Evolutionary conservation across 1,140 invertebrate genomes (phyloP), one percentile per base, ranked within the genome.

Genomic region (Drosophila bipectinata): DNA sequence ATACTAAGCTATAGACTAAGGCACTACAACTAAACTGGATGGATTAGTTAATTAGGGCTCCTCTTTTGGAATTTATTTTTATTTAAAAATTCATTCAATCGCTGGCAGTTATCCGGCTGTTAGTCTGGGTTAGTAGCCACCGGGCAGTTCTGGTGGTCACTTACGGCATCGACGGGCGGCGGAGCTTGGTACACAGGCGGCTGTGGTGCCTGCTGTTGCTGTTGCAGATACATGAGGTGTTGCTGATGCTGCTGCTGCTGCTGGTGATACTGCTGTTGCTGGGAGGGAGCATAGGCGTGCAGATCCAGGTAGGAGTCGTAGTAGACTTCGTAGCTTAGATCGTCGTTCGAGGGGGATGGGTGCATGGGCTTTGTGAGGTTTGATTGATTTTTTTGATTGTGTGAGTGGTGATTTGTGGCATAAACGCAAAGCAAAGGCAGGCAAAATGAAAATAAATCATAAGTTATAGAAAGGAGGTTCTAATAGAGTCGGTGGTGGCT

Each of bases 261-360:
- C 6, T 53, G 45, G 8, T 63, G 66, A 15, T 82, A 68, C 7
- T 63, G 74, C 9, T 68, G 79, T 48, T 66, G 77, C 44, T 83
- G 77, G n/a, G 74, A 62, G 14, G 75, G 77, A 47, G 74, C 66
- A 72, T 79, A 85, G 30, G 79, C 72, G 54, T 87, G 83, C 79
- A 78, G 63, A 44, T 87, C 82, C 87, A 83, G 66, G 72, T 90
- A 90, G 59, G 87, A 82, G 62, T 90, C 79, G 72, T 88, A 90
- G 51, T 84, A 90, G 58, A 64, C 82, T 69, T 89, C 84, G 53
- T 89, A 80, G 24, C 84, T 80, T 28, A 39, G 37, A 48, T 90
- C 85, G 52, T 79, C 63, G 41, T 62, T 78, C 49, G 51, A 51
- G 45, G 55, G 49, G 37, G 57, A 48, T 47, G 75, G 61, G 83